Evolutionary conservation across 2,888 invertebrate species (phyloP).

Genomic region (Synergus gifuensis): DNA sequence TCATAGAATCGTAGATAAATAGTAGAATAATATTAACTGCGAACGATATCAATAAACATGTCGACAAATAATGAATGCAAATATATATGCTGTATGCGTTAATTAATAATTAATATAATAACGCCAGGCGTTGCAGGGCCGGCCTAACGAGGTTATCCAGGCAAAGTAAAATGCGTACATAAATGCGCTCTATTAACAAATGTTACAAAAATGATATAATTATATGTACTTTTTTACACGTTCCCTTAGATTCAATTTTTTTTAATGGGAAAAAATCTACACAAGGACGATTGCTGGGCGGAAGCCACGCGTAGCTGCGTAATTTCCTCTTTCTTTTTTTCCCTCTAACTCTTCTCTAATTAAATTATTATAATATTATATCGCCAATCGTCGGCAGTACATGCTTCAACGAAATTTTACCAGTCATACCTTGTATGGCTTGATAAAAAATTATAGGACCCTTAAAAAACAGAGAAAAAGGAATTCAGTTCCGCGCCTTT

Average conservation of each 20-base stretch:
- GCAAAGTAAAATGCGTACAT: conserved; percentile 70
- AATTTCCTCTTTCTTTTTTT: conserved; percentile 15
- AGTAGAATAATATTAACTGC: conserved; percentile 15
- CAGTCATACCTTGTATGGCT: conserved; percentile 39
- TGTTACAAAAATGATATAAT: conserved; percentile 64
- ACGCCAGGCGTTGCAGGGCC: conserved; percentile 40
- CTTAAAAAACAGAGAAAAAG: conserved; percentile 40
- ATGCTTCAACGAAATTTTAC: conserved; percentile 31
- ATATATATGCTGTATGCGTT: conserved; percentile 37
- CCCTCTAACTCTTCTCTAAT: conserved; percentile 40
- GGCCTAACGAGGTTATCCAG: conserved; percentile 55
- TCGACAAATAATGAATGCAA: conserved; percentile 35
- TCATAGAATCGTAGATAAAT: conserved; percentile 20
- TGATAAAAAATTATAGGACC: conserved; percentile 42
- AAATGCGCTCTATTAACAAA: conserved; percentile 72
- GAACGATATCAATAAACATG: conserved; percentile 26
- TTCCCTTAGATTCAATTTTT: conserved; percentile 43
- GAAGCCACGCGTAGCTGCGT: conserved; percentile 42
- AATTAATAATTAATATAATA: conserved; percentile 42
- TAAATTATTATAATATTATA: conserved; percentile 40
- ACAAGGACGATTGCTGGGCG: conserved; percentile 38
- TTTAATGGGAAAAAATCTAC: conserved; percentile 32
- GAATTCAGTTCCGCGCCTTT: conserved; percentile 36
- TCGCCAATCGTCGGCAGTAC: conserved; percentile 41
- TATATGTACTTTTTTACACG: conserved; percentile 46